phyloP scores from a whole-genome alignment of 2,888 invertebrate species.

The Leucozona laternaria region DNA sequence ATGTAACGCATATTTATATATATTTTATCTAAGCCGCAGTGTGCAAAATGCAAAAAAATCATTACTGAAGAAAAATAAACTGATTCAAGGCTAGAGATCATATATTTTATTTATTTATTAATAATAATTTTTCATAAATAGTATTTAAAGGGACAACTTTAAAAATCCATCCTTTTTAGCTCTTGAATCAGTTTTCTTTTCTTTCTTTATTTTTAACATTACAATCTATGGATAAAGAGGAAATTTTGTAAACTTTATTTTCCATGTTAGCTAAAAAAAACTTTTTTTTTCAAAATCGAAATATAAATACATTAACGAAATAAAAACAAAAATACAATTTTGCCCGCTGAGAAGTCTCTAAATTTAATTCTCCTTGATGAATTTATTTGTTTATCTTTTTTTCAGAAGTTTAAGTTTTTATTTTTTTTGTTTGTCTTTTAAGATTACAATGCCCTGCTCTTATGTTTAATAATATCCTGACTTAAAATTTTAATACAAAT shows the following conservation, averaged over 20 bases:
- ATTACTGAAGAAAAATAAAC: slow-evolving; percentile 27
- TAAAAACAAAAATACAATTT: slow-evolving; percentile 43
- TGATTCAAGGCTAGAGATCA: not conserved
- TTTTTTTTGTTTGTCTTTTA: not conserved
- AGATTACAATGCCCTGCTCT: not conserved
- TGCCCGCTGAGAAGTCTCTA: slow-evolving; percentile 54
- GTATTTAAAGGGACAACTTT: not conserved
- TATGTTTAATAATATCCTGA: not conserved
- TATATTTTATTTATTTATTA: not conserved
- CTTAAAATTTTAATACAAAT: not conserved
- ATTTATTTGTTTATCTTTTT: slow-evolving; percentile 60
- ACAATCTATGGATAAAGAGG: slow-evolving; percentile 83
- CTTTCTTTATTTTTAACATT: slow-evolving; percentile 75
- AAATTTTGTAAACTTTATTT: slow-evolving; percentile 82
- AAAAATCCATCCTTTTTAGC: not conserved
- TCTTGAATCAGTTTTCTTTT: slow-evolving; percentile 47
- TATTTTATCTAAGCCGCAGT: slow-evolving; percentile 81
- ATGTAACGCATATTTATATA: slow-evolving; percentile 78
- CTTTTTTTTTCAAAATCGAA: slow-evolving; percentile 29
- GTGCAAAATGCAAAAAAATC: slow-evolving; percentile 82
- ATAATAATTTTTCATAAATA: not conserved
- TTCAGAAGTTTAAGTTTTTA: not conserved
- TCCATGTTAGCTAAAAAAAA: slow-evolving; percentile 40
- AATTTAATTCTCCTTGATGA: slow-evolving; percentile 17
- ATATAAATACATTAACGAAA: slow-evolving; percentile 41